These are phyloP conservation scores for Cherax quadricarinatus DNA, from an alignment of 1,140 invertebrate genomes.

Conservation along the genomic window DNA sequence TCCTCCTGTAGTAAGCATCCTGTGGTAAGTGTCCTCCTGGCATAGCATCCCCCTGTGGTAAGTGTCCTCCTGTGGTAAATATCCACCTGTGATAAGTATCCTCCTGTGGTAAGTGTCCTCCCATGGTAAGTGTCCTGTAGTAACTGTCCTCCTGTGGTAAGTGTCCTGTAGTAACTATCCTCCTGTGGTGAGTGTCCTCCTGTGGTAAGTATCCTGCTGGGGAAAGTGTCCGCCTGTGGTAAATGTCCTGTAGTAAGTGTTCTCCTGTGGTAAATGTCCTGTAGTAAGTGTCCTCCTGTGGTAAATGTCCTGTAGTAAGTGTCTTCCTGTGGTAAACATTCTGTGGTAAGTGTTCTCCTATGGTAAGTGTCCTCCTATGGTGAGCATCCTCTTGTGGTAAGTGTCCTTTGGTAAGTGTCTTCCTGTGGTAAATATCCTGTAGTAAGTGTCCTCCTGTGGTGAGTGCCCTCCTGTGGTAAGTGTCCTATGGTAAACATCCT, in stretches of 20 bases:
- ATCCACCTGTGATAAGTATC: not conserved
- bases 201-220: too few relatives aligned
- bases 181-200: too few relatives aligned
- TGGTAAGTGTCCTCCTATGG: not conserved
- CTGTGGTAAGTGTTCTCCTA: constrained; percentile 73
- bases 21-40: too few relatives aligned
- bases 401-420: constrained; percentile 74
- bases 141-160: constrained; percentile 79
- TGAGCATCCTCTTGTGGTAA: not conserved
- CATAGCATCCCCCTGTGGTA: too few relatives aligned
- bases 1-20: too few relatives aligned
- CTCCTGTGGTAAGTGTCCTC: not conserved
- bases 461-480: too few relatives aligned
- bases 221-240: constrained; percentile 79
- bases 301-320: too few relatives aligned
- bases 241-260: constrained; percentile 72
- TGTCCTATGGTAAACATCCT: too few relatives aligned
- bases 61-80: constrained; percentile 71
- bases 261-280: constrained; percentile 65
- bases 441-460: constrained; percentile 44
- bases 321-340: too few relatives aligned
- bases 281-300: constrained; percentile 77
- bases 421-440: constrained; percentile 79
- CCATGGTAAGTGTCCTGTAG: not conserved
- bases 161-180: constrained; percentile 67